Evolutionary conservation across 2,797 vertebrate species (phyloP).

Genomic region (Anguilla pacifica): DNA sequence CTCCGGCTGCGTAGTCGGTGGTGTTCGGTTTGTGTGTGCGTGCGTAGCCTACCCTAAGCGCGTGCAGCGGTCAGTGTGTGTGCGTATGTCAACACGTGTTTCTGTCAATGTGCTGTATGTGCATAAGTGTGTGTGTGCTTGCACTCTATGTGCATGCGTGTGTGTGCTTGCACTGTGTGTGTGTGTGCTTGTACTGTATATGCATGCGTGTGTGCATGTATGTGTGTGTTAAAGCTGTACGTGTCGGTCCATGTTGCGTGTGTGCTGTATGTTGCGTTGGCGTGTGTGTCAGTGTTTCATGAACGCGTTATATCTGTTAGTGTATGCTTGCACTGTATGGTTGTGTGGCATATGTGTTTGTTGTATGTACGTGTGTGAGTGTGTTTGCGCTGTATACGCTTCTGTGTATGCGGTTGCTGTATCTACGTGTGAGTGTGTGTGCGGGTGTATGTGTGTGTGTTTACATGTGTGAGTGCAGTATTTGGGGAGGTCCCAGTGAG

Average conservation of each 20-base stretch:
- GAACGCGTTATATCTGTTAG: not conserved
- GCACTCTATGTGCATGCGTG: not conserved
- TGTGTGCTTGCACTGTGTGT: not conserved
- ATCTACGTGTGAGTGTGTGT: not conserved
- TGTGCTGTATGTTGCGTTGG: not conserved
- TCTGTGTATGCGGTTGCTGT: not conserved
- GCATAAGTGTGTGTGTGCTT: not conserved
- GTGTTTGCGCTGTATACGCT: not conserved
- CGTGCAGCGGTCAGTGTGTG: not conserved
- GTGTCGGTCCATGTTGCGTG: not conserved
- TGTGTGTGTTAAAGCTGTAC: not conserved
- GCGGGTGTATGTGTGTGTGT: not conserved
- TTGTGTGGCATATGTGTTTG: not conserved
- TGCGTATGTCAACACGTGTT: not conserved
- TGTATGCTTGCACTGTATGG: not conserved
- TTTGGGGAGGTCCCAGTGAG: constrained; percentile 8
- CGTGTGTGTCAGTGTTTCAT: not conserved
- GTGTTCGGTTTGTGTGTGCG: not conserved
- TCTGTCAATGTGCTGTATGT: not conserved
- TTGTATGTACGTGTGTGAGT: not conserved
- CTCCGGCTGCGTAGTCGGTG: not conserved
- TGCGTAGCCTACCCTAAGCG: not conserved
- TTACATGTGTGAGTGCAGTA: not conserved
- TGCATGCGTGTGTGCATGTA: not conserved
- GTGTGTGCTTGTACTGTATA: not conserved